Evolutionary conservation across 1,140 invertebrate genomes (phyloP).

Genomic region (Drosophila gunungcola): DNA sequence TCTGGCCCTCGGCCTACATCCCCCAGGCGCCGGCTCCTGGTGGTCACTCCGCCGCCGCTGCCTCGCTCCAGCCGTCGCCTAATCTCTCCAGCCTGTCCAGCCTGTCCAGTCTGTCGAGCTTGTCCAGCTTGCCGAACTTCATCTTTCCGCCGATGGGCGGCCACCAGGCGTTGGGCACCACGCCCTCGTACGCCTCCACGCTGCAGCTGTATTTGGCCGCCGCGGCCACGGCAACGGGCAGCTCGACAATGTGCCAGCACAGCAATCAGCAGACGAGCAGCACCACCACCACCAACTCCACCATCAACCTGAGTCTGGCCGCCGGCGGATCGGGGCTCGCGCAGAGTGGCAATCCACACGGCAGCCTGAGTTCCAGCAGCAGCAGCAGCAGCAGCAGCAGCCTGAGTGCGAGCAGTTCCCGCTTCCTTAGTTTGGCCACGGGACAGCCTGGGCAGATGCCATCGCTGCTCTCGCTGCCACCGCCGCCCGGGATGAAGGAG

Average conservation of each 20-base stretch:
- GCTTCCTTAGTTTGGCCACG: slow-evolving; percentile 63
- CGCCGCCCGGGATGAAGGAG: slow-evolving; percentile 73
- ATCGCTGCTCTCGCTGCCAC: slow-evolving; percentile 63
- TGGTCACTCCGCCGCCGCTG: slow-evolving; percentile 85
- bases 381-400: slow-evolving; percentile 60
- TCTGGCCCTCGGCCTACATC: slow-evolving; percentile 80
- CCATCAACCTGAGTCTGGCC: slow-evolving; percentile 72
- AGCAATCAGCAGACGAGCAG: slow-evolving; percentile 70
- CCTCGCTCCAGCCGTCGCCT: slow-evolving; percentile 86
- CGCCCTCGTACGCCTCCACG: slow-evolving; percentile 86
- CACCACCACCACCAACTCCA: slow-evolving; percentile 74
- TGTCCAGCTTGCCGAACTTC: slow-evolving; percentile 71
- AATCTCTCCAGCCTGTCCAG: slow-evolving; percentile 64
- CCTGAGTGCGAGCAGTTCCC: slow-evolving; percentile 60
- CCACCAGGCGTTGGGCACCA: slow-evolving; percentile 64
- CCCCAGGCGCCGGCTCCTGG: slow-evolving; percentile 86
- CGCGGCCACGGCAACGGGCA: slow-evolving; percentile 81
- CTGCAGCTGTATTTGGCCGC: slow-evolving; percentile 86
- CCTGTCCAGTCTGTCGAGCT: background rate
- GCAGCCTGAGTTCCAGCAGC: slow-evolving; percentile 51
- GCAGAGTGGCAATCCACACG: slow-evolving; percentile 35
- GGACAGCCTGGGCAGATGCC: slow-evolving; percentile 46
- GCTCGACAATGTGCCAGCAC: slow-evolving; percentile 74
- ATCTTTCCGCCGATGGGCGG: slow-evolving; percentile 80
- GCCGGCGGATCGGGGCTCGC: slow-evolving; percentile 53